phyloP scores from a whole-genome alignment of 2,797 vertebrate species.

The Gymnothorax reevesii region DNA sequence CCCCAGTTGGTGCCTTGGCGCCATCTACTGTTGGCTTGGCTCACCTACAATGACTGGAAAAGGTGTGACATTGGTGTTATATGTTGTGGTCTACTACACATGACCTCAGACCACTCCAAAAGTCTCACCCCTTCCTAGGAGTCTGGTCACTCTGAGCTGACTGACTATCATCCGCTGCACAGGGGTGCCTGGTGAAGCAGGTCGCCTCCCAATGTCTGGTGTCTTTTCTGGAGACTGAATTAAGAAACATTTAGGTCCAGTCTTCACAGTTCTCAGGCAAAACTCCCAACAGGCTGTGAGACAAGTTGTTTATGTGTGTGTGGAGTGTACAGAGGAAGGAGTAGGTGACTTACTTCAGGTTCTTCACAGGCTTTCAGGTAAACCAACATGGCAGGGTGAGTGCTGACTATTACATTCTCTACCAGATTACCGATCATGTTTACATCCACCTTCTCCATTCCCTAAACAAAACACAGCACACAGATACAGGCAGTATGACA shows the following conservation, averaged over 20 bases:
- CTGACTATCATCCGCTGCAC: conserved; percentile 74
- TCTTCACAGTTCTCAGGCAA: background rate
- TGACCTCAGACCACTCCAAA: background rate
- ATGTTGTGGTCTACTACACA: background rate
- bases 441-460: conserved; percentile 75
- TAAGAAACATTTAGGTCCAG: background rate
- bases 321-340: background rate
- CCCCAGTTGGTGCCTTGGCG: conserved; percentile 10
- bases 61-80: too few relatives aligned
- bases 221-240: conserved; percentile 63
- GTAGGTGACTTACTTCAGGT: background rate
- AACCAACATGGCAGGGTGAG: conserved; percentile 89
- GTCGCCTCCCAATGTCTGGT: conserved; percentile 55
- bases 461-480: conserved; percentile 49
- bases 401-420: conserved; percentile 85
- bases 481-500: background rate
- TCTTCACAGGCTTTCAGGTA: conserved; percentile 78
- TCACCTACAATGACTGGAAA: background rate
- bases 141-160: conserved; percentile 79
- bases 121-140: conserved; percentile 69
- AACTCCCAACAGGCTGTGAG: background rate
- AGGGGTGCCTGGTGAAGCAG: conserved; percentile 56
- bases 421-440: conserved; percentile 83
- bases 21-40: background rate
- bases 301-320: background rate